A percentile compares a stretch with the other conserved stretches of the same genome.
These are phyloP conservation scores for Acanthosepion esculentum DNA, from an alignment of 2,888 invertebrate genomes.

Conservation along the genomic window DNA sequence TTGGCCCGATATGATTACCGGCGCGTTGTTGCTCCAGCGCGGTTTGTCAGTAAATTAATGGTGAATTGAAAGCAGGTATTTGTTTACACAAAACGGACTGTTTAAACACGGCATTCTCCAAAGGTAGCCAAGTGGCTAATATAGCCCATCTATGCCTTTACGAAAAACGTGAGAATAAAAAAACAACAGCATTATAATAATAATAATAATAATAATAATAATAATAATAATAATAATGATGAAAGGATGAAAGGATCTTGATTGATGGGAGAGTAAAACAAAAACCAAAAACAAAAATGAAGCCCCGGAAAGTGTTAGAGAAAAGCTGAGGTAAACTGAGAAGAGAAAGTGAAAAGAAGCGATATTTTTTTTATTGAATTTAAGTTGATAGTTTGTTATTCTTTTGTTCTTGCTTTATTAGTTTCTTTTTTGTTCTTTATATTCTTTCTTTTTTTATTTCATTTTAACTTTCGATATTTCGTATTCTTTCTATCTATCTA, in stretches of 20 bases:
- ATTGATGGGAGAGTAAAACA: too few relatives aligned
- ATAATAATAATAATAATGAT: too few relatives aligned
- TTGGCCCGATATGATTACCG: not conserved
- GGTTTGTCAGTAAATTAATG: not conserved
- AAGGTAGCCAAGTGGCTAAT: conserved; percentile 33
- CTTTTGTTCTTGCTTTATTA: not conserved
- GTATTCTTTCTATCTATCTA: not conserved
- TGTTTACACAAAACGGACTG: not conserved
- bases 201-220: too few relatives aligned
- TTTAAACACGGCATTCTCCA: conserved; percentile 8
- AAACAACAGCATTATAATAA: not conserved
- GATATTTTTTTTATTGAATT: not conserved
- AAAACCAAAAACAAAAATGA: too few relatives aligned
- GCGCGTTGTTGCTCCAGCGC: not conserved
- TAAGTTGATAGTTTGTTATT: not conserved
- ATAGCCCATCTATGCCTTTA: not conserved
- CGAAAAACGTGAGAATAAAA: not conserved
- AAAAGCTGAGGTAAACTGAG: not conserved
- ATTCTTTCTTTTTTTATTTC: not conserved
- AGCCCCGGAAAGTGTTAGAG: not conserved
- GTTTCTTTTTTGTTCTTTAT: not conserved
- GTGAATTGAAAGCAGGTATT: not conserved
- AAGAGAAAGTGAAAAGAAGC: not conserved
- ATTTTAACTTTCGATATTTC: not conserved
- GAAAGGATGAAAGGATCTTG: too few relatives aligned